phyloP scores from a whole-genome alignment of 2,797 vertebrate genomes.

The Cossypha polioptera region DNA sequence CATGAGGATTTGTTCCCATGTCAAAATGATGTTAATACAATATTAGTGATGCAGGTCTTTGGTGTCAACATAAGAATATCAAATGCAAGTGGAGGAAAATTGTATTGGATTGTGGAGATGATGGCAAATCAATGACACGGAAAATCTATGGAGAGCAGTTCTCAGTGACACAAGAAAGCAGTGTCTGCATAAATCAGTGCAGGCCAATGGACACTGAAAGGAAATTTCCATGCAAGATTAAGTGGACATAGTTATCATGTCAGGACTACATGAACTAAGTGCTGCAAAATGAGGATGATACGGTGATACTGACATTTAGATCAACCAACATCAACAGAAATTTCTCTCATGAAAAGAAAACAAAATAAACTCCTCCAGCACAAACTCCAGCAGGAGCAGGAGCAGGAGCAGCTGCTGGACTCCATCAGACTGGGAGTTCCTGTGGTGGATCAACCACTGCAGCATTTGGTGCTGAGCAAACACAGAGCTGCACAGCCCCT shows the following conservation, averaged over 20 bases:
- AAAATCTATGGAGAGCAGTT: conserved; percentile 61
- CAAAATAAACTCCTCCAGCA: neutral
- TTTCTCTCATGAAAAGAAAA: neutral
- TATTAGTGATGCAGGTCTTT: conserved; percentile 55
- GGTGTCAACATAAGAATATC: conserved; percentile 61
- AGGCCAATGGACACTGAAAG: neutral
- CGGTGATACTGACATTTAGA: neutral
- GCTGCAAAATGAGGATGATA: conserved; percentile 6
- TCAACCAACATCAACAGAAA: neutral
- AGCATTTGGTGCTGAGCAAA: neutral
- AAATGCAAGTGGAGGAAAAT: conserved; percentile 45
- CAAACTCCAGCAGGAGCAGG: neutral
- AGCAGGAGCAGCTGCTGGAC: neutral
- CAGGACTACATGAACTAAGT: conserved; percentile 2
- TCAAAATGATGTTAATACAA: conserved; percentile 48
- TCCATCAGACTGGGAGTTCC: neutral
- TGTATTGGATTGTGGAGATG: conserved; percentile 51
- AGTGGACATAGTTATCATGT: conserved; percentile 16
- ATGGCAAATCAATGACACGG: conserved; percentile 67
- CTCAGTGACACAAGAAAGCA: conserved; percentile 50
- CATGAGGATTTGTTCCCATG: neutral
- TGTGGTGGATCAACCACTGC: neutral
- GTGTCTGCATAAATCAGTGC: conserved; percentile 45
- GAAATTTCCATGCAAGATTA: conserved; percentile 52
- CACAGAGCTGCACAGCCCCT: neutral